phyloP scores from a whole-genome alignment of 2,888 invertebrate genomes.

The Belgica antarctica region DNA sequence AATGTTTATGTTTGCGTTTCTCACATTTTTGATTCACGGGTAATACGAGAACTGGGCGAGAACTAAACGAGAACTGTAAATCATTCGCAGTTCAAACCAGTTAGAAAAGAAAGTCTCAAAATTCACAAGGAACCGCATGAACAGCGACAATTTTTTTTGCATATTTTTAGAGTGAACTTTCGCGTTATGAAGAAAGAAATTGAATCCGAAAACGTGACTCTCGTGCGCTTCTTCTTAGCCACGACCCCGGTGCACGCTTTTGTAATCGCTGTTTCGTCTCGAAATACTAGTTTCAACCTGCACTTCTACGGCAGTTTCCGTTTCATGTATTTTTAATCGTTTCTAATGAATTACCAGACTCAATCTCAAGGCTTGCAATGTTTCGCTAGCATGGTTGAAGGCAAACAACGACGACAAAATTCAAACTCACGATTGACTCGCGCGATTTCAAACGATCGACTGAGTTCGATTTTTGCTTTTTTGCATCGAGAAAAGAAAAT shows the following conservation, averaged over 20 bases:
- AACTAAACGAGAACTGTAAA: too few relatives aligned
- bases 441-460: conserved; percentile 17
- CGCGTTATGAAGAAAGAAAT: not conserved
- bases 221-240: not conserved
- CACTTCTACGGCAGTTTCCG: not conserved
- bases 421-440: not conserved
- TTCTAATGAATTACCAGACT: conserved; percentile 26
- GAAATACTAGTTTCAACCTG: not conserved
- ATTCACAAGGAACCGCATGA: not conserved
- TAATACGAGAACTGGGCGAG: too few relatives aligned
- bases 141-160: too few relatives aligned
- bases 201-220: conserved; percentile 15
- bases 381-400: not conserved
- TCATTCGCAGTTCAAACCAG: too few relatives aligned
- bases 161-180: not conserved
- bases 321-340: not conserved
- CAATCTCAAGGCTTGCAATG: too few relatives aligned
- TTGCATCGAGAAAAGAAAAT: conserved; percentile 20
- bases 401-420: not conserved
- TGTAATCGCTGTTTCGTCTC: not conserved
- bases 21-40: too few relatives aligned
- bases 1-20: too few relatives aligned
- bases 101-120: not conserved
- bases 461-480: conserved; percentile 28
- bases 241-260: not conserved